phyloP scores from a whole-genome alignment of 92 coral and sea anemone genomes.

The Chrysogorgia sp. region DNA sequence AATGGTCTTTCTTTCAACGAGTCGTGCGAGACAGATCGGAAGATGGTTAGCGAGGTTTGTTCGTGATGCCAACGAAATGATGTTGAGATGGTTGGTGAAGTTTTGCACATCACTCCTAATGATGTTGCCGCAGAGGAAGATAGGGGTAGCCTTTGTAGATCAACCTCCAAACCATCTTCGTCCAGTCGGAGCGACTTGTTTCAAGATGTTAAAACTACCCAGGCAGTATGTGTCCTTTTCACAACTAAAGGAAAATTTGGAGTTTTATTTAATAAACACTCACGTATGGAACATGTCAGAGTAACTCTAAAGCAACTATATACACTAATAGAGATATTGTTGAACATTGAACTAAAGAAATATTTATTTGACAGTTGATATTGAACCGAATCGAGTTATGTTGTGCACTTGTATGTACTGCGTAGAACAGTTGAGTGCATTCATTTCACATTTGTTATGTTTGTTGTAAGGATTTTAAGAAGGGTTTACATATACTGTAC shows the following conservation, averaged over 20 bases:
- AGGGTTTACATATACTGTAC: no score
- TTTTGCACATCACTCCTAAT: slow-evolving; percentile 34
- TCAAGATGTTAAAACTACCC: slow-evolving; percentile 42
- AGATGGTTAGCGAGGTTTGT: slow-evolving; percentile 20
- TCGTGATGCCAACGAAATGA: slow-evolving; percentile 25
- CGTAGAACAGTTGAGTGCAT: slow-evolving; percentile 8
- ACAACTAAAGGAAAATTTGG: slow-evolving; percentile 44
- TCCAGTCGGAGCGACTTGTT: slow-evolving; percentile 39
- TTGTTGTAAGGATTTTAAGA: no score
- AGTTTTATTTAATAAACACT: slow-evolving; percentile 30
- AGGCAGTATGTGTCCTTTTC: slow-evolving; percentile 33
- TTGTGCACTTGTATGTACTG: no score
- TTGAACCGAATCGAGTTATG: background rate
- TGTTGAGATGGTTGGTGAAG: slow-evolving; percentile 15
- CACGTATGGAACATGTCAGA: slow-evolving; percentile 13
- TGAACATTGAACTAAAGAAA: background rate
- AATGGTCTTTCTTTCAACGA: slow-evolving; percentile 5
- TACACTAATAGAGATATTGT: background rate
- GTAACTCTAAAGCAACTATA: background rate
- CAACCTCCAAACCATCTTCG: slow-evolving; percentile 35
- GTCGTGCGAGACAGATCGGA: slow-evolving; percentile 15
- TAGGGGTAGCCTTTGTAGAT: slow-evolving; percentile 30
- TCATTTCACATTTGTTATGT: no score
- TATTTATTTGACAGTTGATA: background rate
- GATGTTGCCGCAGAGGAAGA: slow-evolving; percentile 21